Percentiles rank a stretch among this genome's conserved stretches.
Evolutionary conservation across 2,797 vertebrate species (phyloP).

Genomic region (Anniella stebbinsi): DNA sequence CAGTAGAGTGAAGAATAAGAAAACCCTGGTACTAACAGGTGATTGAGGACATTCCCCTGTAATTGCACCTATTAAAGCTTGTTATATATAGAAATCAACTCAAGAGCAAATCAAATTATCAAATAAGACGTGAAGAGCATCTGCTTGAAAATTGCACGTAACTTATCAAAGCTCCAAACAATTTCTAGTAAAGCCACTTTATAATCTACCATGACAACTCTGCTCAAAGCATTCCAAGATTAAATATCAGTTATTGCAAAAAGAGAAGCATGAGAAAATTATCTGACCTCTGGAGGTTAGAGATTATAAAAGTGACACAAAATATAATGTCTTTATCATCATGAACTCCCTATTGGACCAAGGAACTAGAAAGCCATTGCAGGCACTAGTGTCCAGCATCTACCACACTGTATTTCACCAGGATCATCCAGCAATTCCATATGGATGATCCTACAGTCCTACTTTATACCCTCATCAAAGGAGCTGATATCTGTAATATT

Average conservation of each 20-base stretch:
- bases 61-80: too few relatives aligned
- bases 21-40: too few relatives aligned
- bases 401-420: not conserved
- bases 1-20: too few relatives aligned
- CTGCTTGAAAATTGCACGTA: accelerated
- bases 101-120: too few relatives aligned
- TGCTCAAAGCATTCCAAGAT: not conserved
- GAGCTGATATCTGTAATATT: not conserved
- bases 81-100: too few relatives aligned
- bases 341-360: not conserved
- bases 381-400: not conserved
- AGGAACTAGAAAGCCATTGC: not conserved
- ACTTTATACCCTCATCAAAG: not conserved
- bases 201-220: not conserved
- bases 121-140: not conserved
- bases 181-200: not conserved
- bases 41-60: too few relatives aligned
- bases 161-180: not conserved
- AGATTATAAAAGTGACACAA: not conserved
- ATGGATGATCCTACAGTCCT: not conserved
- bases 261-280: not conserved
- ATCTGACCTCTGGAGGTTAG: not conserved
- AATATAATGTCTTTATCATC: not conserved
- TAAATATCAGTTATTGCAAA: not conserved
- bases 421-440: not conserved